Evolutionary conservation across 92 coral and sea anemone species (phyloP).

Genomic region (Diadumene lineata): DNA sequence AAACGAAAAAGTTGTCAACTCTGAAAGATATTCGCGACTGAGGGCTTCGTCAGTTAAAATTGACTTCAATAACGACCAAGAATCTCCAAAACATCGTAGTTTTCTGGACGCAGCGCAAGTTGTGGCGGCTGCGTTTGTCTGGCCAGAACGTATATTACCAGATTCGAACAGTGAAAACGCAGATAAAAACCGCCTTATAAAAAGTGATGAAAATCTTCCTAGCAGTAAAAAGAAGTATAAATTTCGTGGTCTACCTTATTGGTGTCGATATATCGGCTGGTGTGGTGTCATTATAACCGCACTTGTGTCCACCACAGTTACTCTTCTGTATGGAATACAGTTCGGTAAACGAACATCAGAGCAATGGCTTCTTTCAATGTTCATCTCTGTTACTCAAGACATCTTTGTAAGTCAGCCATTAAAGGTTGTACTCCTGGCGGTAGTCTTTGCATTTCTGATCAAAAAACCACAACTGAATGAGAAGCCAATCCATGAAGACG

Average conservation of each 20-base stretch:
- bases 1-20: not conserved
- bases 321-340: slow-evolving; percentile 77
- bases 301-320: slow-evolving; percentile 64
- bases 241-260: slow-evolving; percentile 66
- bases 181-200: not conserved
- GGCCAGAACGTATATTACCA: too few species aligned
- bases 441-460: slow-evolving; percentile 70
- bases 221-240: not conserved
- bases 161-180: not conserved
- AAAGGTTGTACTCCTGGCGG: slow-evolving; percentile 74
- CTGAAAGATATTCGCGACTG: not conserved
- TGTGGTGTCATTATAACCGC: slow-evolving; percentile 58
- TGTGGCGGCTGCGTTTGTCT: not conserved
- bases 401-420: slow-evolving; percentile 88
- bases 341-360: slow-evolving; percentile 83
- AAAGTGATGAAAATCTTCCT: slow-evolving; percentile 5
- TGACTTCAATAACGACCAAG: not conserved
- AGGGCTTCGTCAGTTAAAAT: slow-evolving; percentile 20
- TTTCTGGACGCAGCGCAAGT: not conserved
- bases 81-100: not conserved
- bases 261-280: slow-evolving; percentile 91
- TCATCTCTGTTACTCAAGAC: slow-evolving; percentile 84
- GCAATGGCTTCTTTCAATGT: slow-evolving; percentile 90
- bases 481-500: slow-evolving; percentile 15
- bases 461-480: slow-evolving; percentile 61